Base-by-base conservation (phyloP, 2,888 invertebrate genomes). In the Leucozona laternaria region DNA sequence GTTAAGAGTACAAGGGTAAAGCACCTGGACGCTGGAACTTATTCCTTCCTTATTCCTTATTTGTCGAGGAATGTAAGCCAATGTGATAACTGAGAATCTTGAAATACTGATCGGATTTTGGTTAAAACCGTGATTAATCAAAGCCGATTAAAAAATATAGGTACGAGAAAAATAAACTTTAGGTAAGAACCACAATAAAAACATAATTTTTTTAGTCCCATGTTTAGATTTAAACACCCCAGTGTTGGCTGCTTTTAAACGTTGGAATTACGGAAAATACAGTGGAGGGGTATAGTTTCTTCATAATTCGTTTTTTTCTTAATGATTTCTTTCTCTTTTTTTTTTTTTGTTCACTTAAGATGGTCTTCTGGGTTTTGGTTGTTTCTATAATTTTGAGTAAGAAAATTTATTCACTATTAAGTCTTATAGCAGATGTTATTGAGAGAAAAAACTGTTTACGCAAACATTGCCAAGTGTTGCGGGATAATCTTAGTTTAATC, bases 351-450 rank as follows among this genome's bases (percentile, higher is more conserved):
- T 37, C 17, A 20, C 31, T 43, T 15, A 57, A 34, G n/a, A 45
- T 72, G 37, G 72, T 72, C 31, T 37, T 57, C 48, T 48, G 55
- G 57, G 55, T 34, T 72, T 79, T 66, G 57, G 79, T 79, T 40
- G 73, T 45, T 60, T 48, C 72, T 55, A 48, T 79, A 66, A 50
- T 22, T 48, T 50, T 31, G 60, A 68, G 50, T 64, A 48, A 58
- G 68, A 62, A 83, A 83, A 83, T 83, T 79, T 79, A 83, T 83
- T 83, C 75, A 43, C 75, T 79, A 79, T 83, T 83, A 83, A 75
- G 70, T 79, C 70, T 28, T 43, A 64, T 48, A 50, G 70, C 75
- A 83, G 83, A 79, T 83, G 83, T 83, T 83, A 70, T 66, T 48
- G 48, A 28, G 2, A 25, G n/a, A 20, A 40, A 25, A 50, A 28